A percentile compares a stretch with the other conserved stretches of the same genome.
These are phyloP conservation scores for Eurosta solidaginis DNA, from an alignment of 1,140 invertebrate genomes.

Conservation along the genomic window DNA sequence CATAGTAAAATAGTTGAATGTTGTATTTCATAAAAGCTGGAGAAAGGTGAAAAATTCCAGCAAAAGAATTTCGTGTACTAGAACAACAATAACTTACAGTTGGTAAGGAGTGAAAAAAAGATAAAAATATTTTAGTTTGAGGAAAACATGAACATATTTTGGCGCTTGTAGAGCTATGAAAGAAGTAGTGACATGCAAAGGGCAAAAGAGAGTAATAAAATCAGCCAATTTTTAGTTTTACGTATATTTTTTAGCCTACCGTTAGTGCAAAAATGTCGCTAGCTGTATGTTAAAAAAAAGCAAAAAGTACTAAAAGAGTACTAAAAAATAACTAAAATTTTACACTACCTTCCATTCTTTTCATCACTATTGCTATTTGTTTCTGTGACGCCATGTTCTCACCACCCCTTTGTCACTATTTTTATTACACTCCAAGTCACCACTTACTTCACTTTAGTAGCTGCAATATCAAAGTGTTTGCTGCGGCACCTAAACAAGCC, in stretches of 20 bases:
- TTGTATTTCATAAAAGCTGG: constrained; percentile 11
- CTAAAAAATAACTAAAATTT: no score
- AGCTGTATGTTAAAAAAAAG: no score
- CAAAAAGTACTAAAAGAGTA: no score
- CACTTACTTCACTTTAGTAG: not conserved
- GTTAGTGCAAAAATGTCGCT: no score
- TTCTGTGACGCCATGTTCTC: not conserved
- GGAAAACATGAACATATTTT: constrained; percentile 5
- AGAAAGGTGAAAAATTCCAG: constrained; percentile 16
- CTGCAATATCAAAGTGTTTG: not conserved
- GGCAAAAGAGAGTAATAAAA: no score
- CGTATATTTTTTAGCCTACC: no score
- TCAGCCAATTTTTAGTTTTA: no score
- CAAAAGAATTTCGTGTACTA: constrained; percentile 2
- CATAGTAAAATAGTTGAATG: not conserved
- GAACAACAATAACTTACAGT: not conserved
- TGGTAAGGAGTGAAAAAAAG: not conserved
- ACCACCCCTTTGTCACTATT: not conserved
- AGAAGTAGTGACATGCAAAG: not conserved
- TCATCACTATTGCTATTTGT: no score
- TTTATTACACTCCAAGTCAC: not conserved
- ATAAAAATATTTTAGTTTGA: not conserved
- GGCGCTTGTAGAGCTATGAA: not conserved
- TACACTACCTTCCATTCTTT: no score
- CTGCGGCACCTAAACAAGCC: not conserved